Evolutionary conservation across 2,797 vertebrate genomes (phyloP), one percentile per base, ranked within the genome.

Genomic region (Loris lydekkerianus): DNA sequence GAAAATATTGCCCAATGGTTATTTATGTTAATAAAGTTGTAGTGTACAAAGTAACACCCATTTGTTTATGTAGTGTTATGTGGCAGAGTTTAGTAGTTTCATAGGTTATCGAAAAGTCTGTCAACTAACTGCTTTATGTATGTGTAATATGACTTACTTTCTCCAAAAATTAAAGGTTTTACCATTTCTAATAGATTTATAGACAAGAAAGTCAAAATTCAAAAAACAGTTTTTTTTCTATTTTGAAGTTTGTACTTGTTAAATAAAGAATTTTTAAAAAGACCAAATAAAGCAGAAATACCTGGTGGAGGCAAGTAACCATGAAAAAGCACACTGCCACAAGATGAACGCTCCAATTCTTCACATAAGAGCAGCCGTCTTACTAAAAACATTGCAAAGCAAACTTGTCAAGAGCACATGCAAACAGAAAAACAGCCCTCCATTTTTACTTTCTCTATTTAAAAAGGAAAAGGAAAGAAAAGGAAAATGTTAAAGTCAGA

Each of bases 291-390:
- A 5, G 83, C 15, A 69, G 40, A 75, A 84, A 80, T 99, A 99
- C 99, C 99, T 98, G 99, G 99, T 58, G 99, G 99, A 11, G 99
- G 99, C 95, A 99, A 98, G 98, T 99, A 99, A 61, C 99, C 99
- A 15, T 99, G 99, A 97, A 99, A 99, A 53, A 99, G 99, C 95
- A 99, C 99, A 6, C 99, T 99, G 94, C 99, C 99, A 96, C 99
- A 99, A 0, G 99, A 99, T 0, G 99, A 99, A 34, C 99, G 99
- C 95, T 99, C 99, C 98, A 99, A 98, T 95, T 99, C 99, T 98
- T 99, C 99, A 98, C 99, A 99, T 9, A 99, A 97, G 87, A 99
- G 98, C 96, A 99, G 98, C 93, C 99, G 99, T 76, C 99, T 99
- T 60, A 99, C 99, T 99, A 94, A 76, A 88, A 97, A 94, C 80